Conservation (phyloP, 92 coral and sea anemone genomes). For the Umimayanthus kanabou region DNA sequence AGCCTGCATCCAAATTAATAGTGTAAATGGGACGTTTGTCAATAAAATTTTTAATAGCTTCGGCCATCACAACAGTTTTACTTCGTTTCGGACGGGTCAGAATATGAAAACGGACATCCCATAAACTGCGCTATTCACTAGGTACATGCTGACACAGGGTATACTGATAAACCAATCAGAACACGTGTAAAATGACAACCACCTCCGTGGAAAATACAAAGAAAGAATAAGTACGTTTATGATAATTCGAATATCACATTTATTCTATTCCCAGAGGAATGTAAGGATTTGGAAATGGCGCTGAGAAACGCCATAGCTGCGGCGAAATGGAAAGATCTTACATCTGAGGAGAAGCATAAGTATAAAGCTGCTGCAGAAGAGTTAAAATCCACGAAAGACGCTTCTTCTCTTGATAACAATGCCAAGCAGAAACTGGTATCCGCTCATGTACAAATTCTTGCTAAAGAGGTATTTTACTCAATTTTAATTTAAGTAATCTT, state of each 20-base stretch:
- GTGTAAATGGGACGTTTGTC: background rate
- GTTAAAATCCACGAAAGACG: conserved; percentile 5
- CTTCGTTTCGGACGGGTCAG: conserved; percentile 5
- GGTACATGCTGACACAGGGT: background rate
- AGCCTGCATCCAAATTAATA: background rate
- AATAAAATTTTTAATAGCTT: background rate
- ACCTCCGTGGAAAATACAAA: conserved; percentile 10
- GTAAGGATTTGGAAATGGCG: conserved; percentile 4
- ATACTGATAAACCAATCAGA: background rate
- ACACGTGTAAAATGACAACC: background rate
- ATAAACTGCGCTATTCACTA: background rate
- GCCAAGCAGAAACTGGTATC: background rate
- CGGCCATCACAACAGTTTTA: conserved; percentile 1
- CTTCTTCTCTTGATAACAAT: background rate
- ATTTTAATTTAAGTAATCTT: background rate
- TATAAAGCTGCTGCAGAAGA: conserved; percentile 6
- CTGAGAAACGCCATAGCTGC: conserved; percentile 1
- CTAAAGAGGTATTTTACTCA: conserved; percentile 9
- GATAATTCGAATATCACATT: background rate
- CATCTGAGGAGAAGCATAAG: background rate
- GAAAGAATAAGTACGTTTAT: background rate
- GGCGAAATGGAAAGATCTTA: conserved; percentile 10
- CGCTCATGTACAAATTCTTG: conserved; percentile 7
- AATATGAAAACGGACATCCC: background rate
- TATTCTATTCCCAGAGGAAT: conserved; percentile 6